Evolutionary conservation across 2,797 vertebrate species (phyloP), one percentile per base, ranked within the genome.

Genomic region (Pipistrellus pipistrellus): DNA sequence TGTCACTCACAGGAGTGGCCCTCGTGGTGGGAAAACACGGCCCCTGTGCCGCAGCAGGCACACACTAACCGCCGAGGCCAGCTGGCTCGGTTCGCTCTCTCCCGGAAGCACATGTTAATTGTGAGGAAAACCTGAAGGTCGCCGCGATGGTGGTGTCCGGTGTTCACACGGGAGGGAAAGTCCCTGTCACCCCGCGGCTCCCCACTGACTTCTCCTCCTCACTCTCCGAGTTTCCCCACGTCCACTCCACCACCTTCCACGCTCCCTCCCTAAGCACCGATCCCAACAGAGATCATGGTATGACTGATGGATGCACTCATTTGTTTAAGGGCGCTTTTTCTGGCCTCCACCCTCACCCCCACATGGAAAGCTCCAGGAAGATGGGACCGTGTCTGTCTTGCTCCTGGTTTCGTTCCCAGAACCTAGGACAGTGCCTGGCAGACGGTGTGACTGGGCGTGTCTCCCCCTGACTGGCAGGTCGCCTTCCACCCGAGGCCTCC

Each of bases 111-210:
- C 59, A 9, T 1, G 32, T 17, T 48, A 62, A 84, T 6, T n/a
- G 27, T 15, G 76, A 68, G 55, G 51, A 55, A 51, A 21, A 13
- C 4, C 38, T 14, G 57, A 59, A 66, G 77, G 32, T 6, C 75
- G 51, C 0, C 23, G 23, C 77, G 35, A n/a, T 1, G 13, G 38
- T 14, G 14, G 41, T 18, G 8, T 32, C 8, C 18, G 0, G 48
- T 8, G 25, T 14, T 41, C 5, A 4, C 41, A 9, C 0, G 4
- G 41, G 17, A 59, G 48, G 6, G 18, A 35, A 46, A 35, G 9
- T 12, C n/a, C n/a, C n/a, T n/a, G n/a, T n/a, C n/a, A n/a, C n/a
- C n/a, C n/a, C n/a, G n/a, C n/a, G n/a, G 48, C 35, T 18, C 48
- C 53, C 23, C 21, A 21, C n/a, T 8, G 69, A 62, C 71, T 25